These are phyloP conservation scores for Drosophila lacicola DNA, from an alignment of 2,888 invertebrate species.

Conservation along the genomic window DNA sequence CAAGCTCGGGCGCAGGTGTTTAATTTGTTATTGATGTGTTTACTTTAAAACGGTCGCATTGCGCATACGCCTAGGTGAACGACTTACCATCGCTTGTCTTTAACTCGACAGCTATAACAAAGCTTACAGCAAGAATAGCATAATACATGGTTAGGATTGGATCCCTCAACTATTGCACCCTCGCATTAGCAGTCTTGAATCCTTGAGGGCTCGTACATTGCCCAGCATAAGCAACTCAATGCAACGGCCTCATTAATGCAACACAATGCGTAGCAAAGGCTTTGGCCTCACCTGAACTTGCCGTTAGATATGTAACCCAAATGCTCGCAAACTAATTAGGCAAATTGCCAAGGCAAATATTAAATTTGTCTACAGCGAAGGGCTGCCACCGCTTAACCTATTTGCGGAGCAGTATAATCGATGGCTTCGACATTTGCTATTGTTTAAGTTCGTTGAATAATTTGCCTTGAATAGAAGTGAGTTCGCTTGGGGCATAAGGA, in stretches of 20 bases:
- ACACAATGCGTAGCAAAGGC: slow-evolving; percentile 34
- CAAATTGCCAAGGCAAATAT: slow-evolving; percentile 50
- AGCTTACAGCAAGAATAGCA: slow-evolving; percentile 7
- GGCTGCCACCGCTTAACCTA: slow-evolving; percentile 3
- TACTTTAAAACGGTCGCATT: slow-evolving; percentile 22
- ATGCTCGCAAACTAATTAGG: slow-evolving; percentile 47
- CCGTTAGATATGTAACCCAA: slow-evolving; percentile 18
- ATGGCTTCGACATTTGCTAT: slow-evolving; percentile 43
- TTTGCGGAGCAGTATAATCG: slow-evolving; percentile 37
- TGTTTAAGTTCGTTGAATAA: slow-evolving; percentile 2
- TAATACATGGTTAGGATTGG: not conserved
- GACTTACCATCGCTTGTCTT: not conserved
- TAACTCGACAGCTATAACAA: not conserved
- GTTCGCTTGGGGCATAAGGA: not conserved
- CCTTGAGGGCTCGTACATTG: slow-evolving; percentile 26
- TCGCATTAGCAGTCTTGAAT: not conserved
- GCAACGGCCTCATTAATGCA: slow-evolving; percentile 59
- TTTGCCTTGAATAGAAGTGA: slow-evolving; percentile 9
- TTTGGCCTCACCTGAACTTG: slow-evolving; percentile 36
- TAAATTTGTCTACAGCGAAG: slow-evolving; percentile 14
- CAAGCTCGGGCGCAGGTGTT: slow-evolving; percentile 55
- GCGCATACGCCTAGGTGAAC: slow-evolving; percentile 16
- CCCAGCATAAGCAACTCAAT: slow-evolving; percentile 55
- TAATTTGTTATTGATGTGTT: slow-evolving; percentile 62
- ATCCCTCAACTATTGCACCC: not conserved